Conservation (phyloP, 2,888 invertebrate genomes). For the Meganola albula region DNA sequence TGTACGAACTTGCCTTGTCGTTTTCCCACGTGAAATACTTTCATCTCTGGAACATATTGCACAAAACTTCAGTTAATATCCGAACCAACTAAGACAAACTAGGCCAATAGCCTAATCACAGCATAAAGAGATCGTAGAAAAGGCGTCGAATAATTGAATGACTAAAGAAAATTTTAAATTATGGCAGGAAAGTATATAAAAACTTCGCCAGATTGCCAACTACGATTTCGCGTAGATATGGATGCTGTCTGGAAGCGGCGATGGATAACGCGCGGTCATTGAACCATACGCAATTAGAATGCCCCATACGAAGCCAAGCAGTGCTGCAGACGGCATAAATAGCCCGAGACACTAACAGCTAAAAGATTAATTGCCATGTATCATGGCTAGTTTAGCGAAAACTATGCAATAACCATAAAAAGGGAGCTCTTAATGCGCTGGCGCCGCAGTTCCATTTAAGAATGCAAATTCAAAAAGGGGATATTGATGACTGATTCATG, state of each 20-base stretch:
- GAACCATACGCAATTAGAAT: constrained; percentile 76
- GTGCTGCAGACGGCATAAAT: constrained; percentile 65
- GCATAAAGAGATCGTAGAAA: too few relatives aligned
- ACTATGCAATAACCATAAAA: constrained; percentile 29
- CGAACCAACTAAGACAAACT: not conserved
- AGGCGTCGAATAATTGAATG: too few relatives aligned
- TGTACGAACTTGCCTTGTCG: constrained; percentile 86
- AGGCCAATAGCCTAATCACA: too few relatives aligned
- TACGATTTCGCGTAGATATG: constrained; percentile 59
- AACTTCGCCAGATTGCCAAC: not conserved
- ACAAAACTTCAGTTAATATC: not conserved
- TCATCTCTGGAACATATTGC: constrained; percentile 67
- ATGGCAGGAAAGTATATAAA: not conserved
- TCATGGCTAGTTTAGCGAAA: constrained; percentile 33
- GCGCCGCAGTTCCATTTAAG: too few relatives aligned
- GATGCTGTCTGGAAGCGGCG: constrained; percentile 47
- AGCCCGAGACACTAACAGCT: constrained; percentile 57
- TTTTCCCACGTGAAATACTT: constrained; percentile 91
- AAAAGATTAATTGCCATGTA: constrained; percentile 59
- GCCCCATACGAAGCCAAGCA: constrained; percentile 64
- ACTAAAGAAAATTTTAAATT: not conserved
- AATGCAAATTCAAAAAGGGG: too few relatives aligned
- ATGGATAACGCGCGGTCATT: constrained; percentile 56
- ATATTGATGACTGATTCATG: too few relatives aligned
- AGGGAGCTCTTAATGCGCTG: too few relatives aligned